A percentile compares a stretch with the other conserved stretches of the same genome.
Evolutionary conservation across 2,113 vertebrate species (phyloP).

Genomic region (Xiphorhynchus elegans): DNA sequence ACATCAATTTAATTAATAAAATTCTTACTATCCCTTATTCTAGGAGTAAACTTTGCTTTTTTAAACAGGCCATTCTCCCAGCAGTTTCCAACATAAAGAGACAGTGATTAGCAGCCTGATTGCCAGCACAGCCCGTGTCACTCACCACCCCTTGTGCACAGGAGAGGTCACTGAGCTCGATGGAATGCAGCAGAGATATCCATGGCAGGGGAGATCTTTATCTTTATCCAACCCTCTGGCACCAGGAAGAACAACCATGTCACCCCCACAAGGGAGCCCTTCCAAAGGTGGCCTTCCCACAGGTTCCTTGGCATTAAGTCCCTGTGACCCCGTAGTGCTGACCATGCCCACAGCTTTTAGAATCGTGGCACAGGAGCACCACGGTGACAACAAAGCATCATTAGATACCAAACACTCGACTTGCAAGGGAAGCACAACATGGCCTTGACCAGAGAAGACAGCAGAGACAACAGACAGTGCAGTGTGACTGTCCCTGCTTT

Average conservation of each 20-base stretch:
- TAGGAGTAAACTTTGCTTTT: background rate
- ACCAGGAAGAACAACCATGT: background rate
- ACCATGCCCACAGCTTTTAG: background rate
- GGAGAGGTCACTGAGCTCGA: background rate
- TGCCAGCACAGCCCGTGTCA: background rate
- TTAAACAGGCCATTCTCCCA: background rate
- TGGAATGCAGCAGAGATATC: background rate
- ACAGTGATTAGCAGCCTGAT: background rate
- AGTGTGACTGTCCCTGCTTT: background rate
- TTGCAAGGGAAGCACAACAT: background rate
- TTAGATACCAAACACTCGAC: background rate
- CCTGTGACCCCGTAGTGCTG: background rate
- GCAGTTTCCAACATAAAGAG: background rate
- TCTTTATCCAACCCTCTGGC: background rate
- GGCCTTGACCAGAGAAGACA: background rate
- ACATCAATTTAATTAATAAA: background rate
- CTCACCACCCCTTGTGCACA: background rate
- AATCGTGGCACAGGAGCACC: background rate
- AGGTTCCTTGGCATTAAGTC: background rate
- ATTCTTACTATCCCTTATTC: background rate
- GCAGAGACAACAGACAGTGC: background rate
- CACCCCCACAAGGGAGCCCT: background rate
- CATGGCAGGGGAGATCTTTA: constrained; percentile 8
- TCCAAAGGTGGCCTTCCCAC: background rate
- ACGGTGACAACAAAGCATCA: background rate